phyloP scores from a whole-genome alignment of 2,797 vertebrate genomes.

The Bovichtus diacanthus region DNA sequence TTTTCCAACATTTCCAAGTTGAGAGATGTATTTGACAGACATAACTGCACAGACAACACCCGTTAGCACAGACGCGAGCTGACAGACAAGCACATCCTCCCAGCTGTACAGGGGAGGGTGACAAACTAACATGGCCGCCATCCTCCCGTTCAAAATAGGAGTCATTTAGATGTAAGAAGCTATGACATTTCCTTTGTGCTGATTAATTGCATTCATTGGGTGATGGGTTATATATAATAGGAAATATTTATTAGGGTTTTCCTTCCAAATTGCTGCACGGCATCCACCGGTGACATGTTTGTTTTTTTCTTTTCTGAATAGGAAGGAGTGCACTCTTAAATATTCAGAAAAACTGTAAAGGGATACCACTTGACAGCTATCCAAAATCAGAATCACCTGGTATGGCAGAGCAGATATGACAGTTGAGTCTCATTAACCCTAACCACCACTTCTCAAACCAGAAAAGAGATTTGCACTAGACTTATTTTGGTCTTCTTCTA shows the following conservation, averaged over 20 bases:
- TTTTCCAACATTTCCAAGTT: slow-evolving; percentile 86
- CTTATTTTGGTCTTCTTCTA: slow-evolving; percentile 85
- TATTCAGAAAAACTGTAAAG: slow-evolving; percentile 53
- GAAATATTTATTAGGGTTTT: slow-evolving; percentile 61
- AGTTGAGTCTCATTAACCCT: slow-evolving; percentile 74
- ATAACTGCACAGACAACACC: slow-evolving; percentile 80
- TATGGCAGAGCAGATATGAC: slow-evolving; percentile 66
- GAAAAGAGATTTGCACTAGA: slow-evolving; percentile 91
- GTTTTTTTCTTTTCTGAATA: slow-evolving; percentile 39
- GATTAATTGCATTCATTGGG: slow-evolving; percentile 52
- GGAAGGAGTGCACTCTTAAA: slow-evolving; percentile 43
- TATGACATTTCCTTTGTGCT: slow-evolving; percentile 60
- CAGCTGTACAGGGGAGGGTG: slow-evolving; percentile 54
- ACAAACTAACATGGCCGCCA: slow-evolving; percentile 48
- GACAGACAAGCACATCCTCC: slow-evolving; percentile 63
- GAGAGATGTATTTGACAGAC: slow-evolving; percentile 83
- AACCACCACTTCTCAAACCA: slow-evolving; percentile 84
- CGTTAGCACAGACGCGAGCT: slow-evolving; percentile 69
- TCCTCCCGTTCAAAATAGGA: slow-evolving; percentile 60
- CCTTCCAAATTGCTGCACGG: slow-evolving; percentile 68
- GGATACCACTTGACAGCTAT: slow-evolving; percentile 75
- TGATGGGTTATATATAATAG: slow-evolving; percentile 52
- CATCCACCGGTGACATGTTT: slow-evolving; percentile 47
- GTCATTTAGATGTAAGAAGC: slow-evolving; percentile 52
- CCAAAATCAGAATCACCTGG: slow-evolving; percentile 69